These are phyloP conservation scores for Mycteria americana DNA, from an alignment of 2,797 vertebrate species.

Conservation along the genomic window DNA sequence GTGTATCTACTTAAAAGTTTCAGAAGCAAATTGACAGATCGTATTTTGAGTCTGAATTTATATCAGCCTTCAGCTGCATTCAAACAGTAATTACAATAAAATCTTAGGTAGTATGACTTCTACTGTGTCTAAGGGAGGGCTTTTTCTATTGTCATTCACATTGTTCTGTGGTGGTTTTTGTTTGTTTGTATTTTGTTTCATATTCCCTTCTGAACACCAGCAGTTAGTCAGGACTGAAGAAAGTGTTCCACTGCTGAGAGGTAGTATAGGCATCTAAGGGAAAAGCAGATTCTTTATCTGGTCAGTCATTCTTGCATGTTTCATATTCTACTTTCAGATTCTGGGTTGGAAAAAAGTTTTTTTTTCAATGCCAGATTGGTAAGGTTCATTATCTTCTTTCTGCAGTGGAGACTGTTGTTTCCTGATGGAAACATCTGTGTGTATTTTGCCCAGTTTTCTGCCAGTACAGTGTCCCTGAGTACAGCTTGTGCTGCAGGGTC, in stretches of 20 bases:
- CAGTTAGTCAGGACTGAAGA: background rate
- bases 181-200: background rate
- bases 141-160: background rate
- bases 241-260: background rate
- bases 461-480: background rate
- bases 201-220: background rate
- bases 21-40: background rate
- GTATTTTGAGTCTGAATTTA: background rate
- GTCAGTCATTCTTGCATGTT: background rate
- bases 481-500: background rate
- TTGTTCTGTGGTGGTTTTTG: background rate
- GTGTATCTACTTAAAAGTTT: background rate
- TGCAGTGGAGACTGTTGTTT: background rate
- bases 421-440: background rate
- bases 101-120: background rate
- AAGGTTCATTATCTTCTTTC: background rate
- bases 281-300: background rate
- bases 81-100: background rate
- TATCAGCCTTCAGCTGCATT: background rate
- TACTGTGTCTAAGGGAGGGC: background rate
- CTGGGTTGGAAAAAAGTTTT: background rate
- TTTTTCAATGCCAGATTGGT: background rate
- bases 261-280: background rate
- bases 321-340: background rate
- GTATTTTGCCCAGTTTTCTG: background rate